Base-by-base conservation (phyloP, 35 echinoderm and acorn worm species). In the Chiridota heheva region DNA sequence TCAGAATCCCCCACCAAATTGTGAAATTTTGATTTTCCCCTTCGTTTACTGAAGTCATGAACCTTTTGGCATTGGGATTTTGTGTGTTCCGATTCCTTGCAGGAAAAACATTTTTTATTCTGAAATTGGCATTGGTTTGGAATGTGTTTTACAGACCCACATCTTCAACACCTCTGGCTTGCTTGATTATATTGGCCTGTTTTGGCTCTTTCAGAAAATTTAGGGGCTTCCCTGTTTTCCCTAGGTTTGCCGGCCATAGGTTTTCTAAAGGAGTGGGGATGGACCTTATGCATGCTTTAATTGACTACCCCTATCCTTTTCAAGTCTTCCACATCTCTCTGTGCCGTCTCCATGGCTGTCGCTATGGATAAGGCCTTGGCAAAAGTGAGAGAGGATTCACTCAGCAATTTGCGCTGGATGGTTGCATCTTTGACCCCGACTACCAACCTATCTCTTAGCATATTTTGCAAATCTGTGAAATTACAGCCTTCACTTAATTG, bases 401-500 rank as follows among this genome's bases (percentile, higher is more conserved):
- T 26, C 26, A 78, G 33, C 44, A 78, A 49, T 34, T 60, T 57
- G 57, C 6, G 18, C 59, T 78, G 74, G 15, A 34, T 63, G 32
- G 44, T 56, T 29, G 15, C 26, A 5, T 78, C 51, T n/a, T 33
- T 20, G 12, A 49, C 22, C 32, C 82, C 82, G 18, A 72, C 66
- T 12, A 84, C 26, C 5, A 84, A 27, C 20, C 67, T 24, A 60
- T 73, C 82, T 30, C 67, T 5, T 10, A 84, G 18, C 51, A 74
- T 84, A 36, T 58, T 74, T 17, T 58, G 2, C 20, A 72, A 28
- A 15, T 70, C 30, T 10, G n/a, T 13, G 42, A 82, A 72, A 74
- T 74, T 47, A 45, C 45, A 74, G 7, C 45, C 45, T 32, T 74
- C 70, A 74, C 70, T 74, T 27, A 49, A 27, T 45, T 74, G 70